These are phyloP conservation scores for Chrysoperla carnea DNA, from an alignment of 1,140 invertebrate species.

Conservation along the genomic window DNA sequence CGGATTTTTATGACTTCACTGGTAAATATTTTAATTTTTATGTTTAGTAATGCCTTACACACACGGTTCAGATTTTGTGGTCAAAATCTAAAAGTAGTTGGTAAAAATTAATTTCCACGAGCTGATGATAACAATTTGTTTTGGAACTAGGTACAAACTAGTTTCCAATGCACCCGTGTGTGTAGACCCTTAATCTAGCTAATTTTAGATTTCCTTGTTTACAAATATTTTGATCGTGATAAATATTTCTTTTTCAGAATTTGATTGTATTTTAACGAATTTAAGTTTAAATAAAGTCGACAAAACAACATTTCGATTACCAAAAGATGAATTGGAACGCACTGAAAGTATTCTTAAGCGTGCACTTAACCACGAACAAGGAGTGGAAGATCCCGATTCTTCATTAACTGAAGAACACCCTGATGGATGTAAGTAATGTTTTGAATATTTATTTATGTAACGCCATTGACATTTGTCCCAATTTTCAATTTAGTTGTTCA, in stretches of 20 bases:
- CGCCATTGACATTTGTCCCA: too few species aligned
- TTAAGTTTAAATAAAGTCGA: constrained; percentile 56
- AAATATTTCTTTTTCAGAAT: constrained; percentile 43
- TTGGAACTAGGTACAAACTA: too few species aligned
- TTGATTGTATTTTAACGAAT: constrained; percentile 78
- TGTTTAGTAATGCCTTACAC: too few species aligned
- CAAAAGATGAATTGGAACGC: constrained; percentile 49
- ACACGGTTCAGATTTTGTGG: too few species aligned
- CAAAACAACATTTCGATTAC: constrained; percentile 50
- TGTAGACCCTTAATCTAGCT: too few species aligned
- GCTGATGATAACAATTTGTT: too few species aligned
- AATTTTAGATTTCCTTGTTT: too few species aligned
- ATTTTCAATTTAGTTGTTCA: too few species aligned
- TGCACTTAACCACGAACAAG: constrained; percentile 66
- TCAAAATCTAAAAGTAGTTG: too few species aligned
- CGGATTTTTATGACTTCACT: constrained; percentile 78
- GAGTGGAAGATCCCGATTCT: constrained; percentile 36
- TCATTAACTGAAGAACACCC: constrained; percentile 66
- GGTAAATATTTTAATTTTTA: constrained; percentile 29
- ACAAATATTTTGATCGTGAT: too few species aligned
- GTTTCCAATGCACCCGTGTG: too few species aligned
- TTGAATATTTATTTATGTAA: neutral
- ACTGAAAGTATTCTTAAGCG: constrained; percentile 71
- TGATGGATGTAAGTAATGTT: constrained; percentile 55
- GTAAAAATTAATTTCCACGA: too few species aligned